Percentiles rank a stretch among this genome's conserved stretches.
Conservation (phyloP, 1,140 invertebrate species). For the Aphaenogaster ashmeadi region DNA sequence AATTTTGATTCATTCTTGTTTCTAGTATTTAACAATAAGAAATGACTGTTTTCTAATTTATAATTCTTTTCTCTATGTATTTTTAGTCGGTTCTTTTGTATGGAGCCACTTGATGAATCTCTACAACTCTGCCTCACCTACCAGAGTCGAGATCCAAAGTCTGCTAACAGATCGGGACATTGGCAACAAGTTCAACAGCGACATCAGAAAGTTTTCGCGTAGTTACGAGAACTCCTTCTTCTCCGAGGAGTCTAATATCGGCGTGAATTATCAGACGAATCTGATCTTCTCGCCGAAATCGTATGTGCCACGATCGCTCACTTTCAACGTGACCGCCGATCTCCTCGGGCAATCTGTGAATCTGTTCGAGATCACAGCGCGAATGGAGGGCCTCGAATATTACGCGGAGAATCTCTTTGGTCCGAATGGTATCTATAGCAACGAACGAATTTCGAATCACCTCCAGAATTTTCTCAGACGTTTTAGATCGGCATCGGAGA, state of each 20-base stretch:
- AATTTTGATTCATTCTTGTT: neutral
- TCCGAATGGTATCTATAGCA: slow-evolving; percentile 90
- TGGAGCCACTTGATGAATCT: slow-evolving; percentile 97
- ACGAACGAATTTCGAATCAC: slow-evolving; percentile 89
- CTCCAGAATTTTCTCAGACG: slow-evolving; percentile 87
- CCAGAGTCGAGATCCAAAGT: slow-evolving; percentile 93
- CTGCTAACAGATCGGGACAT: slow-evolving; percentile 92
- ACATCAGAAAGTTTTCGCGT: slow-evolving; percentile 95
- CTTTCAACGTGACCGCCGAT: slow-evolving; percentile 95
- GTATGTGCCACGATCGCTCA: slow-evolving; percentile 94
- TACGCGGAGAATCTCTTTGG: slow-evolving; percentile 94
- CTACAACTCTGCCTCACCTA: slow-evolving; percentile 94
- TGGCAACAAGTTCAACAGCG: slow-evolving; percentile 92
- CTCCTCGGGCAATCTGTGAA: slow-evolving; percentile 97
- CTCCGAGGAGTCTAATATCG: slow-evolving; percentile 95
- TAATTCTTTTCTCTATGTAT: slow-evolving; percentile 22
- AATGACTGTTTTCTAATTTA: neutral
- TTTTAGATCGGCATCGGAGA: slow-evolving; percentile 86
- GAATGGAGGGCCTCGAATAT: slow-evolving; percentile 95
- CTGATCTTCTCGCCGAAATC: slow-evolving; percentile 96
- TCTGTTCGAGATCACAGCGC: slow-evolving; percentile 92
- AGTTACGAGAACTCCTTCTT: slow-evolving; percentile 96
- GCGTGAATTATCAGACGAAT: slow-evolving; percentile 92
- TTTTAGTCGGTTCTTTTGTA: slow-evolving; percentile 95
- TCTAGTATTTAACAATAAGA: slow-evolving; percentile 48